These are phyloP conservation scores for Cyclopterus lumpus DNA, from an alignment of 2,797 vertebrate genomes.

Conservation along the genomic window DNA sequence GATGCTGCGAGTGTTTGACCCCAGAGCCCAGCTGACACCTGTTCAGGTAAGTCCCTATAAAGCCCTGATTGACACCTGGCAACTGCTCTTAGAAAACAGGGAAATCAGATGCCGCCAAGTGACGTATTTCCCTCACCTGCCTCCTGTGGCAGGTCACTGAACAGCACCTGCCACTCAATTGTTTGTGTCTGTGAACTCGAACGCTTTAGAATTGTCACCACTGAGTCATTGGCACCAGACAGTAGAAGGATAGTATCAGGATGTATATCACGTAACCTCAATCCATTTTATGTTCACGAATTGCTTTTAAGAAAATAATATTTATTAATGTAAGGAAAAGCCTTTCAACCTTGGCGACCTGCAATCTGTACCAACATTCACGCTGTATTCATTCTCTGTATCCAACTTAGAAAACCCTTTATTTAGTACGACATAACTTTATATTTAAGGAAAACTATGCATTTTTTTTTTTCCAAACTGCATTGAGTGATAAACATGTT, in stretches of 20 bases:
- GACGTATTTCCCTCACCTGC: not conserved
- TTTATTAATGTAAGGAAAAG: not conserved
- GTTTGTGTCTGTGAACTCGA: too few relatives aligned
- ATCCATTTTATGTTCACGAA: not conserved
- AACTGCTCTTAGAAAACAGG: not conserved
- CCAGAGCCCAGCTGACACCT: conserved; percentile 84
- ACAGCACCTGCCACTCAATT: not conserved
- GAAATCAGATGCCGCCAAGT: not conserved
- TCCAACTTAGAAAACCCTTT: not conserved
- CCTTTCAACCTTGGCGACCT: not conserved
- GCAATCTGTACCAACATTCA: not conserved
- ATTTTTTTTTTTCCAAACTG: not conserved
- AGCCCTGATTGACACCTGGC: not conserved
- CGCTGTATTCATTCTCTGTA: not conserved
- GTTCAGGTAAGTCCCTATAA: conserved; percentile 86
- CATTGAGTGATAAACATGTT: conserved; percentile 55
- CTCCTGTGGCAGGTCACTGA: not conserved
- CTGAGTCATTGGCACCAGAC: not conserved
- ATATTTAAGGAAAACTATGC: not conserved
- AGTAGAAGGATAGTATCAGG: not conserved
- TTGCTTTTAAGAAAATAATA: not conserved
- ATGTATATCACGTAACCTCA: not conserved
- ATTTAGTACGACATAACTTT: not conserved
- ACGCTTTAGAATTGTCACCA: too few relatives aligned
- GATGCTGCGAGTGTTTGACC: conserved; percentile 93